Evolutionary conservation across 2,113 vertebrate genomes (phyloP), one percentile per base, ranked within the genome.

Genomic region (Passer montanus): DNA sequence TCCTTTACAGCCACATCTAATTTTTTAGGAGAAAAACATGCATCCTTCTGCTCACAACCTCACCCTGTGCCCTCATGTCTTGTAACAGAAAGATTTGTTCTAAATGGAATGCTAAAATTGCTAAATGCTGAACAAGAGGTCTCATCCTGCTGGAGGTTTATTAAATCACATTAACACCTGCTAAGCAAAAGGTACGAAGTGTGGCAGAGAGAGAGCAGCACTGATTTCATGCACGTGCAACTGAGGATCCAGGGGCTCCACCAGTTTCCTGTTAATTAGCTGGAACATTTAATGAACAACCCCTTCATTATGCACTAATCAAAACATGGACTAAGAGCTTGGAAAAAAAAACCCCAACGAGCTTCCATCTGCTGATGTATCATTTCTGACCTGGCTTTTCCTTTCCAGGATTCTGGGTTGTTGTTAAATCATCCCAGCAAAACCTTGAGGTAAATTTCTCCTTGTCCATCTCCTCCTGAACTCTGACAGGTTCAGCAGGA

Each of bases 251-350:
- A 75, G 23, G 30, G 75, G 53, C 72, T 59, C 55, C 39, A 17
- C 8, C 8, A 93, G 53, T 67, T 66, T 31, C 72, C 46, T 7
- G 9, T 46, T 82, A 73, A 94, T 93, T 89, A 77, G 46, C 23
- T 89, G 59, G 50, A 95, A 74, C n/a, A 60, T 56, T 62, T 89
- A 83, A 77, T 66, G 67, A 92, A 80, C 43, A 83, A 93, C 92
- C 28, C 58, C 55, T 46, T 87, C 46, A 62, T 90, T 88, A 70
- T 49, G 26, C 53, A 80, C 67, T 69, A 62, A 89, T 87, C 66
- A 95, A 82, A 87, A 75, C 46, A 69, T 2, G 5, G 28, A 20
- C 41, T 47, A 19, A 80, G 37, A 73, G 43, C 15, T 85, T 76
- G 31, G 33, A 23, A 20, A 70, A 86, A 88, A 21, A 56, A 10